These are phyloP conservation scores for Dallia pectoralis DNA, from an alignment of 2,797 vertebrate genomes.

Conservation along the genomic window DNA sequence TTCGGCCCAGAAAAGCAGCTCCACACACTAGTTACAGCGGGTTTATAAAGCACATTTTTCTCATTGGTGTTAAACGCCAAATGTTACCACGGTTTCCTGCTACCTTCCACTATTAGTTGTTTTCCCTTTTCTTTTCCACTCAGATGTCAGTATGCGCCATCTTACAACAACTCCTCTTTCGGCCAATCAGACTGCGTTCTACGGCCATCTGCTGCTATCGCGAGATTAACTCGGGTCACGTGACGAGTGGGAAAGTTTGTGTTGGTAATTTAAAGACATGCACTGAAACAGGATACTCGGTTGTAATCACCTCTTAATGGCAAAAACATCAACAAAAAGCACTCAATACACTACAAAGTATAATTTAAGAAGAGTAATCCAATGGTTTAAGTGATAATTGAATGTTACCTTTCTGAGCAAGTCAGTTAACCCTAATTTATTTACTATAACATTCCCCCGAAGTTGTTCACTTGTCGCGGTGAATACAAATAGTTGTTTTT, in stretches of 20 bases:
- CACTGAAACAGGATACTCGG: background rate
- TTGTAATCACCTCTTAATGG: background rate
- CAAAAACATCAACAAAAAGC: background rate
- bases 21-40: slow-evolving; percentile 19
- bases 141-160: slow-evolving; percentile 92
- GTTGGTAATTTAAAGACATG: slow-evolving; percentile 73
- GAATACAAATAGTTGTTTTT: no score
- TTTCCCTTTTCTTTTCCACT: slow-evolving; percentile 72
- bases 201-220: slow-evolving; percentile 57
- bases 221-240: slow-evolving; percentile 53
- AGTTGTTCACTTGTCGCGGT: no score
- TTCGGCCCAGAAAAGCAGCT: slow-evolving; percentile 41
- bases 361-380: background rate
- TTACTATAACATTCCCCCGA: no score
- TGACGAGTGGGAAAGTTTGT: slow-evolving; percentile 63
- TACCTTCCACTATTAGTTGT: slow-evolving; percentile 40
- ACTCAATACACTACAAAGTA: background rate
- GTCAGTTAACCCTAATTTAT: no score
- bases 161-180: slow-evolving; percentile 82
- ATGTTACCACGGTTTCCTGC: slow-evolving; percentile 18
- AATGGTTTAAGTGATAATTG: background rate
- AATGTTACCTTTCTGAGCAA: background rate
- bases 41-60: slow-evolving; percentile 27
- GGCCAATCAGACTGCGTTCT: slow-evolving; percentile 78
- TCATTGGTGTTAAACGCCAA: background rate